These are phyloP conservation scores for Antigone vipio DNA, from an alignment of 2,113 vertebrate genomes.

Conservation along the genomic window DNA sequence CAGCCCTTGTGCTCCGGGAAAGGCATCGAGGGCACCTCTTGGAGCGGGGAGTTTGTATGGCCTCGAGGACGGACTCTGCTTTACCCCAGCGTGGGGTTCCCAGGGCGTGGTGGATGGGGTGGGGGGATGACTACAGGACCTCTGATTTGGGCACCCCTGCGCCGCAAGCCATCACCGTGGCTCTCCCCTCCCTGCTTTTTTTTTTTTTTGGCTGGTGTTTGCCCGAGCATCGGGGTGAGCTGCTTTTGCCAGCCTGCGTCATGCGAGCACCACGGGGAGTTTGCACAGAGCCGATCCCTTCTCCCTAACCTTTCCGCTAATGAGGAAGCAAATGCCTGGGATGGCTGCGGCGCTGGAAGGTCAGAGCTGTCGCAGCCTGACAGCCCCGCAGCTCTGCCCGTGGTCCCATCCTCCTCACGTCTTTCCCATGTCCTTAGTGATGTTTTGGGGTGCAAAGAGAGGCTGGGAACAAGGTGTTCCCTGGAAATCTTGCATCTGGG, in stretches of 20 bases:
- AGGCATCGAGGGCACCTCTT: background rate
- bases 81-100: background rate
- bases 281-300: background rate
- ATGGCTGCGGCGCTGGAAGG: background rate
- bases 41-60: fast-evolving
- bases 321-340: constrained; percentile 21
- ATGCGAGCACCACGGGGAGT: background rate
- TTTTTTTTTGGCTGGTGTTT: fast-evolving
- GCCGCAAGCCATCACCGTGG: fast-evolving
- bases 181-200: background rate
- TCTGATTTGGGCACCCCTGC: background rate
- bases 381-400: fast-evolving
- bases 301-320: constrained; percentile 23
- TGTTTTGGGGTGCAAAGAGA: background rate
- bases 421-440: background rate
- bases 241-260: background rate
- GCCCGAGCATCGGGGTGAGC: fast-evolving
- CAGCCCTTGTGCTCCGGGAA: background rate
- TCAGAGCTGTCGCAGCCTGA: background rate
- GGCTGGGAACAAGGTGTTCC: background rate
- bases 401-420: background rate
- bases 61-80: background rate
- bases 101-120: fast-evolving
- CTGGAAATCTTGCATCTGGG: background rate
- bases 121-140: background rate